Percentiles rank a stretch among this genome's conserved stretches.
Evolutionary conservation across 2,888 invertebrate genomes (phyloP).

Genomic region (Pyrocoelia pectoralis): DNA sequence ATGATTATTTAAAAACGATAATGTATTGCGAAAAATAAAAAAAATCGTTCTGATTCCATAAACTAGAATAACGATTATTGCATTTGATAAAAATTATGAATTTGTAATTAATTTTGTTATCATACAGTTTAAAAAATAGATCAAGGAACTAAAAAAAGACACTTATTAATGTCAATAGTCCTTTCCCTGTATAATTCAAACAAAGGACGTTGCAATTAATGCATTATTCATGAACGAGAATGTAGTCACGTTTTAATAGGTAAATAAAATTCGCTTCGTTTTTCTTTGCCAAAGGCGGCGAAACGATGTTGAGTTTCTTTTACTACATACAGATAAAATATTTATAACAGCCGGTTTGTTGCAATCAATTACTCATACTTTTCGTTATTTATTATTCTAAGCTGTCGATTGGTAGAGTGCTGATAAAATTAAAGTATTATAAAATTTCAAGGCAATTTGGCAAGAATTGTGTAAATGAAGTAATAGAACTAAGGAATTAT

Average conservation of each 20-base stretch:
- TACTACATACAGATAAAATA: no score
- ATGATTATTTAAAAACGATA: no score
- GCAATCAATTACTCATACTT: no score
- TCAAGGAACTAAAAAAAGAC: constrained; percentile 3
- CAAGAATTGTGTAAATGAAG: background rate
- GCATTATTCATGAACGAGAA: background rate
- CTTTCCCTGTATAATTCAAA: background rate
- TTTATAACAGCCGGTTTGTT: no score
- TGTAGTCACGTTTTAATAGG: background rate
- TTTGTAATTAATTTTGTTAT: no score
- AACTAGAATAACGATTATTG: no score
- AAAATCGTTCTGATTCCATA: no score
- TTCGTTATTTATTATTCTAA: no score
- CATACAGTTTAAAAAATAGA: background rate
- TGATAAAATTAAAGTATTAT: background rate
- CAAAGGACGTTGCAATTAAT: constrained; percentile 1
- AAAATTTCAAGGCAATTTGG: background rate
- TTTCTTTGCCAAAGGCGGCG: background rate
- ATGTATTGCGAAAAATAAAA: no score
- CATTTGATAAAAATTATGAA: no score
- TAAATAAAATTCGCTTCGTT: background rate
- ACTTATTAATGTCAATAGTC: constrained; percentile 2
- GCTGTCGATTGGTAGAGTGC: no score
- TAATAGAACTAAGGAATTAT: background rate
- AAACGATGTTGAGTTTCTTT: no score